Conservation (phyloP, 2,113 vertebrate species). For the Hucho hucho region DNA sequence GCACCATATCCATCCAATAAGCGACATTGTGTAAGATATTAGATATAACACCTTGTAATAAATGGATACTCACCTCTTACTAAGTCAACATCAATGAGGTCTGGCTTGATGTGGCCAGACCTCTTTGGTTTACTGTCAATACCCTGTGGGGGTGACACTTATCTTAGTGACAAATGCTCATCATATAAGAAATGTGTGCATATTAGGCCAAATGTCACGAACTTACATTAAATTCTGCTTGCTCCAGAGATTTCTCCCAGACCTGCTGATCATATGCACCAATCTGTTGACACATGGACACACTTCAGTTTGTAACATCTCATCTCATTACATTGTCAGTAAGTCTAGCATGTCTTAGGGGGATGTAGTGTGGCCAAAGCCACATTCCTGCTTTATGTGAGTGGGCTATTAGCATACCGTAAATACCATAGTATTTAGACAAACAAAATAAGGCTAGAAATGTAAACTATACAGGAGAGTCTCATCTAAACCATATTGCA, state of each 20-base stretch:
- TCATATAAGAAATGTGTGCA: not conserved
- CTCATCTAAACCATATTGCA: too few relatives aligned
- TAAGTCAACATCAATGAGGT: slow-evolving; percentile 95
- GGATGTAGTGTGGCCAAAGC: too few relatives aligned
- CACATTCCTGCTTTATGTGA: too few relatives aligned
- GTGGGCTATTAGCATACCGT: too few relatives aligned
- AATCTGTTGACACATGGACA: slow-evolving; percentile 76
- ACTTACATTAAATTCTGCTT: slow-evolving; percentile 89
- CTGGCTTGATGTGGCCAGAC: slow-evolving; percentile 88
- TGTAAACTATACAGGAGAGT: too few relatives aligned
- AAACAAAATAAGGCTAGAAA: too few relatives aligned
- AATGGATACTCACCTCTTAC: slow-evolving; percentile 83
- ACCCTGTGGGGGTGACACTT: slow-evolving; percentile 70
- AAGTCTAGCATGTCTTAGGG: slow-evolving; percentile 49
- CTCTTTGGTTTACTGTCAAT: slow-evolving; percentile 90
- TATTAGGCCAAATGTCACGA: not conserved
- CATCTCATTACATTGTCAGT: not conserved
- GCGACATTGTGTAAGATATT: not conserved
- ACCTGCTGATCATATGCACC: slow-evolving; percentile 97
- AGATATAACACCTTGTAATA: not conserved
- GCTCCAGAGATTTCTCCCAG: slow-evolving; percentile 96
- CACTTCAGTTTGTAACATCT: not conserved
- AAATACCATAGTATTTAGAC: too few relatives aligned
- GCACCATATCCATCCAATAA: not conserved
- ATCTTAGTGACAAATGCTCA: not conserved